Conservation (phyloP, 2,113 vertebrate species). For the Upupa epops region DNA sequence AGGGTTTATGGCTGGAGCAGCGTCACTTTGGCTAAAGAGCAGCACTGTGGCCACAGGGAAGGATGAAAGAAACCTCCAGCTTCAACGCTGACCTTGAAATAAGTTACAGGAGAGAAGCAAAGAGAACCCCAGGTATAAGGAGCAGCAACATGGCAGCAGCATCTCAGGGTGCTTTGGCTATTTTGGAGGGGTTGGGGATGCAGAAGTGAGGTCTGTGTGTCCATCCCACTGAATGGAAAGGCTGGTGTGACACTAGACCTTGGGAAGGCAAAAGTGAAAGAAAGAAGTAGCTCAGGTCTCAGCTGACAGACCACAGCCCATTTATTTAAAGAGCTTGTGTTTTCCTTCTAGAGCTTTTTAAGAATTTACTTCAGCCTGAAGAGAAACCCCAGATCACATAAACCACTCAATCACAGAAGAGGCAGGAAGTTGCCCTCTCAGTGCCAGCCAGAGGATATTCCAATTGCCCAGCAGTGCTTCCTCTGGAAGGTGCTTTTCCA, state of each 20-base stretch:
- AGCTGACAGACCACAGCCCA: not conserved
- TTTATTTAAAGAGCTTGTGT: not conserved
- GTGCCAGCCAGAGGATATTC: not conserved
- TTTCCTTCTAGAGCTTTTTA: not conserved
- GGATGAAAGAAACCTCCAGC: not conserved
- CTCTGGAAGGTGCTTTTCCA: not conserved
- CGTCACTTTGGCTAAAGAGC: accelerated
- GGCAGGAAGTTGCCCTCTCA: not conserved
- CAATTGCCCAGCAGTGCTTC: not conserved
- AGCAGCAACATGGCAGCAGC: not conserved
- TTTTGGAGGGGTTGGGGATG: not conserved
- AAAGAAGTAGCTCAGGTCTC: not conserved
- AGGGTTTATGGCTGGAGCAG: not conserved
- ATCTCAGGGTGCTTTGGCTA: not conserved
- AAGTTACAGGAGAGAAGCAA: not conserved
- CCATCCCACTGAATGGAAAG: accelerated
- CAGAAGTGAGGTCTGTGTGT: not conserved
- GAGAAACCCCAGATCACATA: not conserved
- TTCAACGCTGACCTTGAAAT: not conserved
- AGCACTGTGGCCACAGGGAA: accelerated
- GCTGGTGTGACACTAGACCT: not conserved
- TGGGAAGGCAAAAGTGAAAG: too few relatives aligned
- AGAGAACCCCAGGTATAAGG: not conserved
- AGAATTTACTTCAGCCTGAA: not conserved
- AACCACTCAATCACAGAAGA: not conserved